phyloP scores from a whole-genome alignment of 2,888 invertebrate species.

The Drosophila siamana region DNA sequence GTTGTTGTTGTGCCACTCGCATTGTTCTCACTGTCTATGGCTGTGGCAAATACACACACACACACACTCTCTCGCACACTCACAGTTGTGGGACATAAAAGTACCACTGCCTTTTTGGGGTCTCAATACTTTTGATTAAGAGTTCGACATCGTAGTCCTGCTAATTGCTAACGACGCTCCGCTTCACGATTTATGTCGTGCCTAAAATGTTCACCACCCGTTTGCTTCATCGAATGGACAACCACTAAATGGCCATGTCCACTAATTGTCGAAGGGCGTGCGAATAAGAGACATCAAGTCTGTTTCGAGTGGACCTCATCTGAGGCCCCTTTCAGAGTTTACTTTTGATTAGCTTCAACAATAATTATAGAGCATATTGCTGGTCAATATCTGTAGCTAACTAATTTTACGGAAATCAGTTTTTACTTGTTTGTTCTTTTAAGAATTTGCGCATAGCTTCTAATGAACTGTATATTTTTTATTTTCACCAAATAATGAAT shows the following conservation, averaged over 20 bases:
- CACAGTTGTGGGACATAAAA: constrained; percentile 63
- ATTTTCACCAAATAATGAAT: too few relatives aligned
- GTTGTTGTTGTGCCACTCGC: constrained; percentile 35
- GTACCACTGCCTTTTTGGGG: constrained; percentile 60
- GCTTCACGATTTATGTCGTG: constrained; percentile 64
- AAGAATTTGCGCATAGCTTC: too few relatives aligned
- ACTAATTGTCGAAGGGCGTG: constrained; percentile 73
- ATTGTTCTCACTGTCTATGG: constrained; percentile 47
- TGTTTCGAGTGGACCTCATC: constrained; percentile 25
- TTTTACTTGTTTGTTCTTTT: too few relatives aligned
- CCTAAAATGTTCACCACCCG: neutral
- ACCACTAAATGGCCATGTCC: constrained; percentile 66
- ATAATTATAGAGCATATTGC: neutral
- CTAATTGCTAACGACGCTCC: constrained; percentile 77
- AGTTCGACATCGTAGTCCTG: constrained; percentile 74
- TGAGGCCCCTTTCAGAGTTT: too few relatives aligned
- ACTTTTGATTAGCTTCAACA: neutral
- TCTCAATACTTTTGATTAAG: constrained; percentile 79
- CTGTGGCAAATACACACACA: neutral
- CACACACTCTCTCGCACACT: neutral
- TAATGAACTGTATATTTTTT: too few relatives aligned
- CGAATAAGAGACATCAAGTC: constrained; percentile 23
- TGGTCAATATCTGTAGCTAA: too few relatives aligned
- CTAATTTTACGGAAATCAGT: too few relatives aligned
- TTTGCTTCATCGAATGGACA: constrained; percentile 45